A percentile compares a stretch with the other conserved stretches of the same genome.
These are phyloP conservation scores for Tillus elongatus DNA, from an alignment of 2,888 invertebrate genomes.

Conservation along the genomic window DNA sequence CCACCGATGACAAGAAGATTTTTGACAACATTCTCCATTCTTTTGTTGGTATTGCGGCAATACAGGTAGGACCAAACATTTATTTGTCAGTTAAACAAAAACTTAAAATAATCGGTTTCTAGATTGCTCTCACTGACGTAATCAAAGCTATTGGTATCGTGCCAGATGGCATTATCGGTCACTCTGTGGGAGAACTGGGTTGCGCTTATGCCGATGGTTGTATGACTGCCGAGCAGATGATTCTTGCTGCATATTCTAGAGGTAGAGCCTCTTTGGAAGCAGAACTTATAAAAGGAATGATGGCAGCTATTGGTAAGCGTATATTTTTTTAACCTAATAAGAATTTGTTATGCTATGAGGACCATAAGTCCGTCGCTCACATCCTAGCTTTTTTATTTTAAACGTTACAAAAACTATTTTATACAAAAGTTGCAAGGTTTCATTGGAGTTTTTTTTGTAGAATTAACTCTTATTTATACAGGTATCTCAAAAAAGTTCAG, in stretches of 20 bases:
- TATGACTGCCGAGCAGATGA: conserved; percentile 78
- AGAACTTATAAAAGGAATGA: conserved; percentile 63
- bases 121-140: conserved; percentile 47
- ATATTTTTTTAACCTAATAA: background rate
- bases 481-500: too few relatives aligned
- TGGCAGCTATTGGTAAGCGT: conserved; percentile 72
- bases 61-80: conserved; percentile 40
- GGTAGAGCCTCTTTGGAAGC: conserved; percentile 67
- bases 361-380: too few relatives aligned
- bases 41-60: conserved; percentile 66
- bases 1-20: conserved; percentile 45
- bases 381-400: too few relatives aligned
- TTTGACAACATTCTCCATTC: conserved; percentile 60
- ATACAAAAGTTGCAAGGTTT: too few relatives aligned
- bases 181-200: conserved; percentile 90
- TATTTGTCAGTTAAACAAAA: too few relatives aligned
- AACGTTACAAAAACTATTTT: too few relatives aligned
- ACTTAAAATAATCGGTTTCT: conserved; percentile 9
- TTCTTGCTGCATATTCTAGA: conserved; percentile 74
- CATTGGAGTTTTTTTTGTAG: too few relatives aligned
- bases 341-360: background rate
- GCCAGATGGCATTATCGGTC: conserved; percentile 71
- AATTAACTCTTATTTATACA: too few relatives aligned
- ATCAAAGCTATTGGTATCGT: conserved; percentile 50
- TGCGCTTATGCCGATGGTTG: conserved; percentile 94